phyloP scores from a whole-genome alignment of 2,797 vertebrate genomes.

The Silurus aristotelis region DNA sequence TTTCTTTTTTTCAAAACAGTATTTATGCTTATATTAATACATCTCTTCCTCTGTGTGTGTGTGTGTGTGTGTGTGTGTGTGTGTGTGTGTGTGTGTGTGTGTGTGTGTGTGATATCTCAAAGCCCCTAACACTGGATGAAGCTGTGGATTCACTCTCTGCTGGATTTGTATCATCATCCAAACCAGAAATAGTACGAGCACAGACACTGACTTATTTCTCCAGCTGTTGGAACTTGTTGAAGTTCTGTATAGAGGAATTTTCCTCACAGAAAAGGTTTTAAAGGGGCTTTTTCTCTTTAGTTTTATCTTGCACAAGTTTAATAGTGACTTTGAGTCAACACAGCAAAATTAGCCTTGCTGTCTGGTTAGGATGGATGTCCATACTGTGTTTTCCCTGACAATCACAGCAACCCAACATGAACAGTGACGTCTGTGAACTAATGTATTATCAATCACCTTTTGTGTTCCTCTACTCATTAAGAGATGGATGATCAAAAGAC shows the following conservation, averaged over 20 bases:
- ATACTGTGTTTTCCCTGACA: background rate
- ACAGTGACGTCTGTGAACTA: background rate
- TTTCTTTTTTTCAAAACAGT: too few relatives aligned
- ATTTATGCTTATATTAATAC: background rate
- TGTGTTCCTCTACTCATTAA: background rate
- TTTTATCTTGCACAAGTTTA: background rate
- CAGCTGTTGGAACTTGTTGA: background rate
- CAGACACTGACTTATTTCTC: background rate
- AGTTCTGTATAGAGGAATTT: background rate
- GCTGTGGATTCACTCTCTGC: constrained; percentile 70
- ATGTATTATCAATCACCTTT: background rate
- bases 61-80: constrained; percentile 4
- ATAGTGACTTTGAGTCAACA: background rate
- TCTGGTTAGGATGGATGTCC: background rate
- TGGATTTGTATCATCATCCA: constrained; percentile 65
- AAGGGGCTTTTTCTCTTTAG: background rate
- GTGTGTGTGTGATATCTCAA: background rate
- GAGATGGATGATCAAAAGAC: background rate
- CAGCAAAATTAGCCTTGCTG: background rate
- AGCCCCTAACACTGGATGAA: constrained; percentile 70
- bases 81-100: background rate
- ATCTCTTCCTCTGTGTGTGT: background rate
- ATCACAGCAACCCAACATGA: background rate
- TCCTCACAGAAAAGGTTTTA: background rate
- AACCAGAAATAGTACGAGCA: constrained; percentile 59